Evolutionary conservation across 2,797 vertebrate species (phyloP), one percentile per base, ranked within the genome.

Genomic region (Mergus octosetaceus): DNA sequence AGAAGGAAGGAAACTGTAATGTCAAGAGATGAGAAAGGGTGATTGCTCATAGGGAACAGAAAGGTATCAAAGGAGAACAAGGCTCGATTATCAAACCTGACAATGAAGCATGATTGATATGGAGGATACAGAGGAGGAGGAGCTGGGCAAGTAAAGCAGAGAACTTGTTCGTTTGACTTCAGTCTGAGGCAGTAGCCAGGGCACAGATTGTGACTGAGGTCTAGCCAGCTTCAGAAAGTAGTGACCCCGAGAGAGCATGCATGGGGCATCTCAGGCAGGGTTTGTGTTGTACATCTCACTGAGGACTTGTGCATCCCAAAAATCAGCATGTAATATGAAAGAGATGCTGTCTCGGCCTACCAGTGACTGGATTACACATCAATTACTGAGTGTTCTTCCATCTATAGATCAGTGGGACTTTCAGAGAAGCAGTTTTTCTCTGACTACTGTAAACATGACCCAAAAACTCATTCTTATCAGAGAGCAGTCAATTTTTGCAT

Each of bases 361-460:
- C 51, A 13, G 74, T 5, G n/a, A 11, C 60, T 41, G 45, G 30
- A 6, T 71, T 32, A 3, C 28, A 2, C 58, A 25, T n/a, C 54
- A 17, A 0, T 47, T 62, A 2, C 0, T 0, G 39, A 27, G 10
- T 28, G 11, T 10, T 58, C 58, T 56, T 74, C 64, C 54, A 3
- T 1, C 0, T 2, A 4, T 2, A 19, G 16, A 21, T 30, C 69
- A 45, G 12, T 36, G 39, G 39, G 36, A 14, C 78, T 60, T 77
- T 25, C 34, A 18, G 72, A 64, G 81, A 38, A 41, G 34, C 4
- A 1, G 0, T 56, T 61, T 68, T 24, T 82, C 53, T 64, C 5
- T 32, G 20, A 10, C 22, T 77, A 2, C 65, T 65, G 8, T 9
- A 27, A 24, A 61, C 39, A 21, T 71, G 24, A 24, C 69, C 56